Evolutionary conservation across 2,113 vertebrate species (phyloP).

Genomic region (Daphoenositta chrysoptera): DNA sequence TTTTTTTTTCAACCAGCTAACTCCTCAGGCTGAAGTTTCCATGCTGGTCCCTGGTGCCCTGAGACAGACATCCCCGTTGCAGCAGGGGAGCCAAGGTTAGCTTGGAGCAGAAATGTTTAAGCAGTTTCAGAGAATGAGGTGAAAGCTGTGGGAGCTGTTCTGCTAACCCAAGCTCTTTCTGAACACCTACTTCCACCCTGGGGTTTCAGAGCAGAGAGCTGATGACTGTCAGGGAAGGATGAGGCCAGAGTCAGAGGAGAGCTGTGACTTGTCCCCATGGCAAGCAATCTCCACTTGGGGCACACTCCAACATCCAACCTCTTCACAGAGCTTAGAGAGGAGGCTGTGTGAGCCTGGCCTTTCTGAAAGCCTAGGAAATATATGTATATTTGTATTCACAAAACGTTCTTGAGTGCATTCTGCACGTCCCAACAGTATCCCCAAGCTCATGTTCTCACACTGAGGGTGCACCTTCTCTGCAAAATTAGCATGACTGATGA

Average conservation of each 20-base stretch:
- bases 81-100: background rate
- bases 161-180: background rate
- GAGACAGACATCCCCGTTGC: background rate
- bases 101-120: background rate
- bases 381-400: accelerated
- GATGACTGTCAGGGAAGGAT: background rate
- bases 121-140: background rate
- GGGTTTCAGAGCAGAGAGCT: background rate
- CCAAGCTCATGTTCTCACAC: background rate
- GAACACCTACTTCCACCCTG: background rate
- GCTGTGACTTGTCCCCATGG: background rate
- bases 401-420: background rate
- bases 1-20: background rate
- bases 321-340: background rate
- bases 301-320: background rate
- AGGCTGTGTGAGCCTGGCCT: background rate
- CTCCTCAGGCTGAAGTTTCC: background rate
- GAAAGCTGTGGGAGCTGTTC: background rate
- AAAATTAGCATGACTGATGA: background rate
- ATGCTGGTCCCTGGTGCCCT: background rate
- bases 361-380: background rate
- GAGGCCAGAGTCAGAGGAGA: background rate
- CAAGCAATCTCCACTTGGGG: background rate
- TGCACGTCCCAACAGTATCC: background rate
- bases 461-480: background rate